phyloP scores from a whole-genome alignment of 2,888 invertebrate genomes.

The Oscheius onirici region DNA sequence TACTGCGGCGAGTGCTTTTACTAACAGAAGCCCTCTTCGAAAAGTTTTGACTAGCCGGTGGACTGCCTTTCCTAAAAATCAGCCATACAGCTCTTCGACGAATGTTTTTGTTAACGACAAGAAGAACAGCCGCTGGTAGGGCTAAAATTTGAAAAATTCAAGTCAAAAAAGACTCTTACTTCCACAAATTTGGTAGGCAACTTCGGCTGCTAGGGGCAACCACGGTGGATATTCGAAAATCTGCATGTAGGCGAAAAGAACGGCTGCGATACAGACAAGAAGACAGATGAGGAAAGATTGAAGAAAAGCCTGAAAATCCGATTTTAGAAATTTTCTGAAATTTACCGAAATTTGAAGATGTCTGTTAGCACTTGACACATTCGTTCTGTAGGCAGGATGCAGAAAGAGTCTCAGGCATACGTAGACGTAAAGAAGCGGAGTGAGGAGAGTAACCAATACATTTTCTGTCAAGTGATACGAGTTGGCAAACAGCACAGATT shows the following conservation, averaged over 20 bases:
- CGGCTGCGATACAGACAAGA: conserved; percentile 10
- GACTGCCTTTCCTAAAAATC: no score
- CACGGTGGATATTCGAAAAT: conserved; percentile 13
- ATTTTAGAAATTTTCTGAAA: not conserved
- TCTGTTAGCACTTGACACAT: not conserved
- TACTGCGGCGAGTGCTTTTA: no score
- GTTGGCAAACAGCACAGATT: not conserved
- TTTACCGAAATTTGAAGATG: conserved; percentile 7
- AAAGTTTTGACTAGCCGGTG: no score
- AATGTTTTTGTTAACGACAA: conserved; percentile 2
- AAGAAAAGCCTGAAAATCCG: conserved; percentile 2
- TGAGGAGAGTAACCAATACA: conserved; percentile 2
- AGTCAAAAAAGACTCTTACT: not conserved
- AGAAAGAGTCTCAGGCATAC: not conserved
- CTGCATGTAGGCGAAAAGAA: conserved; percentile 24
- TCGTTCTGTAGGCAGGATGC: not conserved
- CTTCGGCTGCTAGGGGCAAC: conserved; percentile 16
- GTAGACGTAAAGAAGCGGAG: conserved; percentile 18
- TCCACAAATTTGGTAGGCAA: conserved; percentile 28
- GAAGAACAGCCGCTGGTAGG: conserved; percentile 26
- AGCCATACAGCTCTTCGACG: not conserved
- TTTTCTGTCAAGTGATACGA: conserved; percentile 16
- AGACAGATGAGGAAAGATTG: conserved; percentile 17
- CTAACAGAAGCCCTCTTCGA: no score
- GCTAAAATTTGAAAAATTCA: not conserved